Evolutionary conservation across 2,888 invertebrate species (phyloP).

Genomic region (Eurytoma adleriae): DNA sequence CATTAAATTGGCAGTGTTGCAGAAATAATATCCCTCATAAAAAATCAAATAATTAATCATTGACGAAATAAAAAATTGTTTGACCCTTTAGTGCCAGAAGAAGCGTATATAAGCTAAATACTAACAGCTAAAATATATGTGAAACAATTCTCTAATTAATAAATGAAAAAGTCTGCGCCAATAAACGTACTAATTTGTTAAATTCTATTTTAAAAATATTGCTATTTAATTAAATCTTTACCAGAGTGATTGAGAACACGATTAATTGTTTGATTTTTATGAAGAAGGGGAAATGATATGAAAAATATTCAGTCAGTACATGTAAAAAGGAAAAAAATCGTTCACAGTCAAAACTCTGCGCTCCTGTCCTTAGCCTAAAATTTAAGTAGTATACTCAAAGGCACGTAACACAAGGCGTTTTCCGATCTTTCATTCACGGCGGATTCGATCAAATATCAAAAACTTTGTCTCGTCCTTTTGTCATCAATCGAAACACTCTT

Average conservation of each 20-base stretch:
- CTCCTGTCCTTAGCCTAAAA: conserved; percentile 72
- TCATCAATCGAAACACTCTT: background rate
- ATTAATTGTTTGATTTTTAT: background rate
- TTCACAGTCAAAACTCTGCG: conserved; percentile 74
- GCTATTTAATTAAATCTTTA: background rate
- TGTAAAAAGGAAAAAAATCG: conserved; percentile 59
- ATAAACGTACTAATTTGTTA: too few relatives aligned
- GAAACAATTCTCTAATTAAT: too few relatives aligned
- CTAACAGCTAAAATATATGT: too few relatives aligned
- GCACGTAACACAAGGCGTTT: conserved; percentile 76
- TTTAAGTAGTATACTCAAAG: conserved; percentile 74
- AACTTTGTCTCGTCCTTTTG: background rate
- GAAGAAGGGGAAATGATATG: too few relatives aligned
- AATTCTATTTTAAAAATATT: too few relatives aligned
- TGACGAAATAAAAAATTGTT: background rate
- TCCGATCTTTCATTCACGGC: conserved; percentile 69
- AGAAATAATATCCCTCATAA: background rate
- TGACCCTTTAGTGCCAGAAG: background rate
- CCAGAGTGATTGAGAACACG: background rate
- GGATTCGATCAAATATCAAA: conserved; percentile 21
- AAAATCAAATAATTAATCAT: background rate
- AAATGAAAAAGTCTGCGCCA: too few relatives aligned
- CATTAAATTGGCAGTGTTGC: background rate
- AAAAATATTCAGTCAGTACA: too few relatives aligned
- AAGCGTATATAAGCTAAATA: too few relatives aligned